Evolutionary conservation across 2,888 invertebrate genomes (phyloP), one percentile per base, ranked within the genome.

Genomic region (Tricholauxania praeusta): DNA sequence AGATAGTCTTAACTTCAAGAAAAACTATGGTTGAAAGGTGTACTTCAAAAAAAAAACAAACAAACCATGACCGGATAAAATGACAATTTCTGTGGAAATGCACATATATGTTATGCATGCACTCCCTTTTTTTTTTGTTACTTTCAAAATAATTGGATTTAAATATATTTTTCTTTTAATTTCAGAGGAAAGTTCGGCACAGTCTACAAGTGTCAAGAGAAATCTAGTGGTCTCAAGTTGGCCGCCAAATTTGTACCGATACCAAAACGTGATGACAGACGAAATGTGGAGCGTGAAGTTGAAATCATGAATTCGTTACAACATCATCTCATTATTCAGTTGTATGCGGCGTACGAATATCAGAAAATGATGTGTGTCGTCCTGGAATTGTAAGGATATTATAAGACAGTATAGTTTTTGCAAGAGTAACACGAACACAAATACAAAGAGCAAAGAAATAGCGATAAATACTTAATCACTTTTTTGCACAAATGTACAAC

Each of bases 321-420:
- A 82, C 99, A 99, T 89, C 97, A 97, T 48, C 89, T 98, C 77
- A 92, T 99, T 66, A 96, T 99, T 82, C 99, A 99, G 87, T 91
- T 99, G 60, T 99, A 98, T 87, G 99, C 99, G 84, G 97, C 98
- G 14, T 98, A 96, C 87, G 98, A 98, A 88, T 93, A 93, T 88
- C 93, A 93, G 80, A 95, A 95, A 88, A 94, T 95, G 84, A 97
- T 99, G 93, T 96, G 97, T 88, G 96, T 99, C 81, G 94, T 99
- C 78, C 91, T 99, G 78, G 99, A 99, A 91, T 90, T 99, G 99
- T 99, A 89, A 94, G 97, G 70, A 70, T 63, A 22, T 39, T 15
- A 19, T 64, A 55, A 39, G 14, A 28, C 65, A 28, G 52, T 39
- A 39, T 39, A 10, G 39, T 39, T 39, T 10, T 39, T 52, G 22